A percentile compares a stretch with the other conserved stretches of the same genome.
Conservation (phyloP, 2,888 invertebrate species). For the Helicoverpa assulta region DNA sequence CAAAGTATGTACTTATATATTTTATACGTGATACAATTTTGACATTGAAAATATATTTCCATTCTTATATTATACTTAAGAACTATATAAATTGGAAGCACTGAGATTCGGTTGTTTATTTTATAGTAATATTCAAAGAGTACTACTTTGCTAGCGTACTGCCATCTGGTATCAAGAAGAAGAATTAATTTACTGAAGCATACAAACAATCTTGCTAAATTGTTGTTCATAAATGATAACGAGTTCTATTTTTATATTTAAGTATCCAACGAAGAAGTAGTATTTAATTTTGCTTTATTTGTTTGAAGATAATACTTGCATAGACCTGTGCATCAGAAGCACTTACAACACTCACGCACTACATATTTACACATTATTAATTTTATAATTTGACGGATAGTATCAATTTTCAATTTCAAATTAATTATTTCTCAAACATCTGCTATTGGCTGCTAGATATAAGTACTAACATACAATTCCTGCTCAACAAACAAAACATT, state of each 20-base stretch:
- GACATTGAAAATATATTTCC: constrained; percentile 87
- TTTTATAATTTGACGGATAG: constrained; percentile 84
- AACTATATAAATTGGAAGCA: constrained; percentile 69
- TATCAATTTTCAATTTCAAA: constrained; percentile 62
- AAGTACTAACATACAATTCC: constrained; percentile 20
- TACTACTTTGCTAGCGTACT: constrained; percentile 50
- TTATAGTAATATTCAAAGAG: constrained; percentile 25
- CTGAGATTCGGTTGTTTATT: constrained; percentile 57
- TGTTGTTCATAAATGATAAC: not conserved
- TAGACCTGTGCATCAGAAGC: not conserved
- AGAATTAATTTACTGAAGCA: constrained; percentile 29
- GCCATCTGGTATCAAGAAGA: constrained; percentile 62
- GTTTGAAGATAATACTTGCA: not conserved
- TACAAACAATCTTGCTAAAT: not conserved
- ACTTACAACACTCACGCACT: constrained; percentile 61
- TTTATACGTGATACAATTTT: constrained; percentile 61
- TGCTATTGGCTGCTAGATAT: constrained; percentile 66
- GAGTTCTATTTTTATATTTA: too few relatives aligned
- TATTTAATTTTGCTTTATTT: not conserved
- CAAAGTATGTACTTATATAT: constrained; percentile 2
- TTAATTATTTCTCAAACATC: constrained; percentile 30
- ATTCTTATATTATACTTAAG: constrained; percentile 25
- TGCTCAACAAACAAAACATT: not conserved
- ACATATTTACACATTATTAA: constrained; percentile 81
- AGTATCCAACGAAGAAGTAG: not conserved